Base-by-base conservation (phyloP, 1,140 invertebrate genomes). In the Brachystomella parvula region DNA sequence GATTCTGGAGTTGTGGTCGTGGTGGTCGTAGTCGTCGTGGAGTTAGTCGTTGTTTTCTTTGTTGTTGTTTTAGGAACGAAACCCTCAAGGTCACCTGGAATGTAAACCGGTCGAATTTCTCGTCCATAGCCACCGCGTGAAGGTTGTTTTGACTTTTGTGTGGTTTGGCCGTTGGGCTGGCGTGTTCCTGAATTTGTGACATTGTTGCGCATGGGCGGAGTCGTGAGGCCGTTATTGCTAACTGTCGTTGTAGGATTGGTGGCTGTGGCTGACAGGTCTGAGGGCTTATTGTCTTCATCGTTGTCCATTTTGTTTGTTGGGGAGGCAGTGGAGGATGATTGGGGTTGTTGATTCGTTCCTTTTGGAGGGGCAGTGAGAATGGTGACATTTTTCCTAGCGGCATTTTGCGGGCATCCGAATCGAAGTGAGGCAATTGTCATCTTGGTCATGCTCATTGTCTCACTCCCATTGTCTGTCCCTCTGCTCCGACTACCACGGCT, bases 1-100 rank as follows among this genome's bases (percentile, higher is more conserved):
- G n/a, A n/a, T n/a, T n/a, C n/a, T 39, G 35, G 6, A 39, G 35
- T 39, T 39, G 35, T 39, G 19, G 19, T 39, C 19, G 35, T 6
- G 35, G 35, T 19, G 21, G 49, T 15, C 9, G 49, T 53, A 15
- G 49, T 53, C 21, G 49, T 12, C 9, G 35, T 19, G 9, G 9
- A 6, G 49, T 12, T 53, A 15, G 24, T 24, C 9, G 21, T 26
- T 15, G 49, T 9, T 26, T 6, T 15, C 24, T 26, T 19, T 26
- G 49, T 15, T 9, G 15, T 53, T 6, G 49, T 15, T 53, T 26
- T 53, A 12, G 9, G 49, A 19, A 24, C 49, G 21, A 53, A 24
- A 6, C 49, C 49, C 24, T 53, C 49, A 53, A 53, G 12, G 49
- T 53, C 49, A 53, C 49, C 49, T 26, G 49, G 49, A 53, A 15